These are phyloP conservation scores for Isichthys henryi DNA, from an alignment of 2,113 vertebrate genomes.

Conservation along the genomic window DNA sequence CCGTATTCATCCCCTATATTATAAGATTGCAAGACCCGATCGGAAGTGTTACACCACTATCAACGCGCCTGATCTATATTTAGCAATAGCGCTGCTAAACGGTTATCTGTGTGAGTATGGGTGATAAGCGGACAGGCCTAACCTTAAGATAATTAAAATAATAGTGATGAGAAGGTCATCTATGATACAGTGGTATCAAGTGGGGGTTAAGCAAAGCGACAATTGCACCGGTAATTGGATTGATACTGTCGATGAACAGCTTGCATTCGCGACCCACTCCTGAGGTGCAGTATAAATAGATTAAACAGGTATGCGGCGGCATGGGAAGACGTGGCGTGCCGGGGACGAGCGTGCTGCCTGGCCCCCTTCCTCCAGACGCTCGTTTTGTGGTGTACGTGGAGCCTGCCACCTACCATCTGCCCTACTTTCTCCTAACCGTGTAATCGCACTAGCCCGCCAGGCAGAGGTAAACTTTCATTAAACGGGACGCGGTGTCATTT, in stretches of 20 bases:
- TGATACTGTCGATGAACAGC: neutral
- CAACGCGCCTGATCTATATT: neutral
- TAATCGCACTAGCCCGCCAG: slow-evolving; percentile 27
- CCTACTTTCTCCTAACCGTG: slow-evolving; percentile 30
- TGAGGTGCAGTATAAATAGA: slow-evolving; percentile 11
- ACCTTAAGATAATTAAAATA: neutral
- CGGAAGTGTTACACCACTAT: neutral
- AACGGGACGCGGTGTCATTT: slow-evolving; percentile 28
- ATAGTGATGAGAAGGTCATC: neutral
- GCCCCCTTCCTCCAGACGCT: slow-evolving; percentile 25
- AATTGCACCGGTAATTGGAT: neutral
- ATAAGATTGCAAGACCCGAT: neutral
- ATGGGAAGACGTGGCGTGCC: neutral
- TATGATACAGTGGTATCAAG: neutral
- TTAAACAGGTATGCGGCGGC: slow-evolving; percentile 1
- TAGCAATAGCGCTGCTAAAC: neutral
- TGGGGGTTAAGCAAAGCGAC: slow-evolving; percentile 10
- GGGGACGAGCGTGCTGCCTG: slow-evolving; percentile 13
- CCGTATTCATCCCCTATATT: neutral
- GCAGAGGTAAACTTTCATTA: slow-evolving; percentile 34
- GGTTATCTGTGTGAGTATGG: neutral
- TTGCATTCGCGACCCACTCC: neutral
- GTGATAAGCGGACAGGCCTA: neutral
- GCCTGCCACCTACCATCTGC: slow-evolving; percentile 24
- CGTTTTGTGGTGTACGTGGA: slow-evolving; percentile 11